A percentile compares a stretch with the other conserved stretches of the same genome.
Evolutionary conservation across 2,888 invertebrate species (phyloP).

Genomic region (Linnaemya vulpina): DNA sequence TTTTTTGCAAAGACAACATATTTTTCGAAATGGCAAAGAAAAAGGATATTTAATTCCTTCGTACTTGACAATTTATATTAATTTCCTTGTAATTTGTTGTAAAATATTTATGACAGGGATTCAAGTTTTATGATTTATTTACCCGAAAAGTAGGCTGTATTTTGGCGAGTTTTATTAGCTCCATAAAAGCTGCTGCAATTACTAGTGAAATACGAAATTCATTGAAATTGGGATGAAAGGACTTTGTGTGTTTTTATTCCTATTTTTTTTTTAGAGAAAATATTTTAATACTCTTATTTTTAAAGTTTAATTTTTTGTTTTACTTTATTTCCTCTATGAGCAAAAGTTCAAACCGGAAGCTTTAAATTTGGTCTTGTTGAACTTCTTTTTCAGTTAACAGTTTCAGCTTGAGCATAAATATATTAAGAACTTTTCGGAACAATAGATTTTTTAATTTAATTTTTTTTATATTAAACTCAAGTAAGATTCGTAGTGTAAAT

Average conservation of each 20-base stretch:
- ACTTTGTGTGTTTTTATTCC: background rate
- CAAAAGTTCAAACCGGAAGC: background rate
- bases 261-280: background rate
- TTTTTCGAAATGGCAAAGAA: background rate
- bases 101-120: background rate
- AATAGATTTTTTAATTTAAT: background rate
- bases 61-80: background rate
- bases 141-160: slow-evolving; percentile 43
- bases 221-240: background rate
- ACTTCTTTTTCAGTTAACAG: background rate
- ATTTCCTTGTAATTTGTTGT: background rate
- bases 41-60: background rate
- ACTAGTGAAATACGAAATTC: background rate
- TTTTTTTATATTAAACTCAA: background rate
- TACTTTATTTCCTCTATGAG: background rate
- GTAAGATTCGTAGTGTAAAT: background rate
- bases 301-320: background rate
- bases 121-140: slow-evolving; percentile 8
- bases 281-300: background rate
- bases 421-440: no score
- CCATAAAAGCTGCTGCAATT: slow-evolving; percentile 35
- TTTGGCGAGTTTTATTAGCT: slow-evolving; percentile 1
- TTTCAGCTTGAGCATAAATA: background rate
- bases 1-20: no score
- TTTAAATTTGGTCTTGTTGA: background rate